Evolutionary conservation across 2,888 invertebrate genomes (phyloP), one percentile per base, ranked within the genome.

Genomic region (Bombyx huttoni): DNA sequence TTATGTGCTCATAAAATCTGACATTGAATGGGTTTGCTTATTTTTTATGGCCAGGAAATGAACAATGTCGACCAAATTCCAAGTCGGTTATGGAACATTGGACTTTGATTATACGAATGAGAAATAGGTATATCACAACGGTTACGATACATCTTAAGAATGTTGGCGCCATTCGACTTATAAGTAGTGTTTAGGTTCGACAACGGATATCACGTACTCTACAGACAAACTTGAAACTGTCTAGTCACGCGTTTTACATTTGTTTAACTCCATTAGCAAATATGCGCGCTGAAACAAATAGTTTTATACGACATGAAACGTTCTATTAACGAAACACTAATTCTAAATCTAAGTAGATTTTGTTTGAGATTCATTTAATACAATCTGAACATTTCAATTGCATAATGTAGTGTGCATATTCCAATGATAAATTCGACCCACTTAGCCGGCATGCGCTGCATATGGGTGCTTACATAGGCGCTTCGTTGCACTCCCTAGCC

Each of bases 1-100:
- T 81, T 77, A 75, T 68, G 65, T 67, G 69, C 60, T 78, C 79
- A 71, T 86, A 82, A 85, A 83, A 61, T 72, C 67, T 81, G 84
- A 74, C 86, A 85, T 87, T 86, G 86, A 78, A 67, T 73, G 67
- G 74, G 78, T 83, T 81, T 72, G 76, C 73, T 74, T 72, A 72
- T 68, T 73, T 24, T 82, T 84, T 79, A 82, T 73, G 69, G 73
- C 71, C 75, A 73, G 83, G 83, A 83, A 84, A 78, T 77, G 66
- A 73, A 73, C 70, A 67, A 65, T 67, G 69, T 61, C 65, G 64
- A 70, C 67, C 67, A 73, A 69, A 77, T 70, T 69, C 68, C 67
- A 61, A 59, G 57, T 63, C 65, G 62, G 75, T 71, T 76, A 73
- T 70, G 72, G 70, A 68, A 70, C 70, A 67, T 74, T 71, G 70